These are phyloP conservation scores for Pelecanus crispus DNA, from an alignment of 2,113 vertebrate genomes.

Conservation along the genomic window DNA sequence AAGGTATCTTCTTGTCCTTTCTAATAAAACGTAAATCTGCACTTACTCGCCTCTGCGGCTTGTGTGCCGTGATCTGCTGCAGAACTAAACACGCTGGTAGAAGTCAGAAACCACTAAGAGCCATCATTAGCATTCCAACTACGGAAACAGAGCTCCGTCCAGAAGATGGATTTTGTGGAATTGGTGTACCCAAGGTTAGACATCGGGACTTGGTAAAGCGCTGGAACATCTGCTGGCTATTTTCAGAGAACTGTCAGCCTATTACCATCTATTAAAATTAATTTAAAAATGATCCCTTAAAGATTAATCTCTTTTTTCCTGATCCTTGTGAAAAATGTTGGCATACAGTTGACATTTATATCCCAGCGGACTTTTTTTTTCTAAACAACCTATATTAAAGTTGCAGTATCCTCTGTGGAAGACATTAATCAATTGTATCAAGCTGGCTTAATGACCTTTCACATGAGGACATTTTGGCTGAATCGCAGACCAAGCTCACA, in stretches of 20 bases:
- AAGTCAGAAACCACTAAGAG: constrained; percentile 26
- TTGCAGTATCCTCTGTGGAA: neutral
- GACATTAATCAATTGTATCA: neutral
- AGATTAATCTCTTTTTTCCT: constrained; percentile 15
- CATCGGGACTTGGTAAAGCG: constrained; percentile 14
- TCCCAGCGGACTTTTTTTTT: neutral
- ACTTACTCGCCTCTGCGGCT: neutral
- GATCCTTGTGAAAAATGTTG: constrained; percentile 38
- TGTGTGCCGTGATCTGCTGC: neutral
- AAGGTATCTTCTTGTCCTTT: constrained; percentile 7
- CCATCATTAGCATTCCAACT: constrained; percentile 48
- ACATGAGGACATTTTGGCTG: neutral
- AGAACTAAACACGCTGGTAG: neutral
- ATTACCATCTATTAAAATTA: constrained; percentile 68
- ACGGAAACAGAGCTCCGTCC: constrained; percentile 6
- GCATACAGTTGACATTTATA: constrained; percentile 42
- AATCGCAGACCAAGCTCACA: neutral
- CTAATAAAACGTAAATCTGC: constrained; percentile 24
- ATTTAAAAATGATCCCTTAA: constrained; percentile 54
- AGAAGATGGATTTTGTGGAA: constrained; percentile 62
- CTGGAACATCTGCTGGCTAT: constrained; percentile 60
- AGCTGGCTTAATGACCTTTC: constrained; percentile 2
- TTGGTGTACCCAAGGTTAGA: constrained; percentile 26
- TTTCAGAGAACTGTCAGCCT: constrained; percentile 62
- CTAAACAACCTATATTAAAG: neutral